Evolutionary conservation across 2,888 invertebrate genomes (phyloP).

Genomic region (Unio delphinus): DNA sequence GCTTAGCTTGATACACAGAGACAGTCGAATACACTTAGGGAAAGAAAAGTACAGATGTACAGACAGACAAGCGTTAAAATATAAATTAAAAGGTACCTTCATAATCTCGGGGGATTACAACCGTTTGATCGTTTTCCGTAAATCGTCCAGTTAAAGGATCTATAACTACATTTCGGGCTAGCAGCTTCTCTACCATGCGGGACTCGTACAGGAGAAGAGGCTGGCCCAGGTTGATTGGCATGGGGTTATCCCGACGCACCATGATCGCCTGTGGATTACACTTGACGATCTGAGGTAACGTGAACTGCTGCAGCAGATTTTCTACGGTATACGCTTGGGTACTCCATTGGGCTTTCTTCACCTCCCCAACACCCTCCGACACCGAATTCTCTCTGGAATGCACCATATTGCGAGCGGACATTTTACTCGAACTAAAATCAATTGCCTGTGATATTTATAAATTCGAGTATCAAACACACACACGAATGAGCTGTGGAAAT

Average conservation of each 20-base stretch:
- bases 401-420: too few relatives aligned
- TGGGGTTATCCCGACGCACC: slow-evolving; percentile 32
- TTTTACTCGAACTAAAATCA: too few relatives aligned
- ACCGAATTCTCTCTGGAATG: slow-evolving; percentile 21
- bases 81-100: slow-evolving; percentile 38
- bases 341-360: slow-evolving; percentile 52
- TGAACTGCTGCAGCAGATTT: slow-evolving; percentile 47
- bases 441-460: too few relatives aligned
- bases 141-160: slow-evolving; percentile 35
- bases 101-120: slow-evolving; percentile 60
- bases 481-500: too few relatives aligned
- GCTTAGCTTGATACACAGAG: too few relatives aligned
- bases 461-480: too few relatives aligned
- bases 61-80: too few relatives aligned
- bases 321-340: slow-evolving; percentile 48
- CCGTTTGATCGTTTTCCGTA: slow-evolving; percentile 53
- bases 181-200: slow-evolving; percentile 46
- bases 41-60: too few relatives aligned
- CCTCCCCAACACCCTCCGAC: slow-evolving; percentile 12
- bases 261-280: slow-evolving; percentile 47
- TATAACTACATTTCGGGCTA: slow-evolving; percentile 50
- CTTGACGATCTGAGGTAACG: slow-evolving; percentile 49
- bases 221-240: slow-evolving; percentile 49
- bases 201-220: slow-evolving; percentile 52
- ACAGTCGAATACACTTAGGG: too few relatives aligned